Conservation (phyloP, 2,888 invertebrate genomes). For the Alloplasta piceator region DNA sequence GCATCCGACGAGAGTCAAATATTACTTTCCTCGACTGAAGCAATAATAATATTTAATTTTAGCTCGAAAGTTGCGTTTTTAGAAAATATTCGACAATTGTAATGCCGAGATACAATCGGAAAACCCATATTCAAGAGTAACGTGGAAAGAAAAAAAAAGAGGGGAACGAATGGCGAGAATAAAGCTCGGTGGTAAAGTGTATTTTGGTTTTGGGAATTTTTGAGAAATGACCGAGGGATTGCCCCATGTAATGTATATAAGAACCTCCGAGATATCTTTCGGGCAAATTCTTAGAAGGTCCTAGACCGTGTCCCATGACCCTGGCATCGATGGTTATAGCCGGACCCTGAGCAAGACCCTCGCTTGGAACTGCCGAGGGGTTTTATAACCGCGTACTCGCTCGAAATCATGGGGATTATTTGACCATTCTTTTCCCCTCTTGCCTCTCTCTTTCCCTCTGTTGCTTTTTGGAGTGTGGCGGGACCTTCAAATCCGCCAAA, state of each 20-base stretch:
- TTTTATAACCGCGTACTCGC: slow-evolving; percentile 13
- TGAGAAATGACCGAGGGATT: not conserved
- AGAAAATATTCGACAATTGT: too few species aligned
- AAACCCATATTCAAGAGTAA: not conserved
- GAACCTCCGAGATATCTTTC: not conserved
- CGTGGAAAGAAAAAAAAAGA: slow-evolving; percentile 4
- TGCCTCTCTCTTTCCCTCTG: slow-evolving; percentile 1
- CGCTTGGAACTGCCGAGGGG: slow-evolving; percentile 19
- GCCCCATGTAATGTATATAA: not conserved
- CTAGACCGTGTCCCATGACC: slow-evolving; percentile 6
- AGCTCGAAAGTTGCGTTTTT: too few species aligned
- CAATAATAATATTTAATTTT: too few species aligned
- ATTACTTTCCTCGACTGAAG: too few species aligned
- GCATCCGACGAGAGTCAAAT: too few species aligned
- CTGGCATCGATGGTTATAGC: slow-evolving; percentile 23
- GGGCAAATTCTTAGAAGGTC: slow-evolving; percentile 32
- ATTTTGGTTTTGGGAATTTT: slow-evolving; percentile 13
- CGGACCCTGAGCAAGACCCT: slow-evolving; percentile 3
- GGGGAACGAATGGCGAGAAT: not conserved
- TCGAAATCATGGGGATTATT: slow-evolving; percentile 35
- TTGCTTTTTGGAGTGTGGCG: not conserved
- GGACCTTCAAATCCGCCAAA: slow-evolving; percentile 17
- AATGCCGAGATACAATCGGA: not conserved
- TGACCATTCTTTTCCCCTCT: slow-evolving; percentile 8
- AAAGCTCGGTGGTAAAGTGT: not conserved